phyloP scores from a whole-genome alignment of 2,797 vertebrate species.

The Periparus ater region DNA sequence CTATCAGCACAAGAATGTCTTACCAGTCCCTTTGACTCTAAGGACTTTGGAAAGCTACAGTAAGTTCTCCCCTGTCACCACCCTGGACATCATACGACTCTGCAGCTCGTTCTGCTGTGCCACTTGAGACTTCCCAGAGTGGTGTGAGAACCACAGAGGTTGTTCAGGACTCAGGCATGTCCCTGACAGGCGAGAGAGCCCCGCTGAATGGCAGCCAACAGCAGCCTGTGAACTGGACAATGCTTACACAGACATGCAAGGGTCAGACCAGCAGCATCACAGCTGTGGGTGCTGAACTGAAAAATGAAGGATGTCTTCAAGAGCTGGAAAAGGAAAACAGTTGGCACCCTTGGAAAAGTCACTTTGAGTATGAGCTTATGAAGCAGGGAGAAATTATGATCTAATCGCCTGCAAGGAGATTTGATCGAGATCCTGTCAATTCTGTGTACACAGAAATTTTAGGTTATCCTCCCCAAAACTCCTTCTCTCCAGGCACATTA shows the following conservation, averaged over 20 bases:
- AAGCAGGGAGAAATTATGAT: background rate
- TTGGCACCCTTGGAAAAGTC: background rate
- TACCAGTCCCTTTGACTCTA: background rate
- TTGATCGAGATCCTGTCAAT: background rate
- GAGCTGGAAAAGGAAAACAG: background rate
- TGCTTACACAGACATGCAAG: background rate
- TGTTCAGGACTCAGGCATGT: background rate
- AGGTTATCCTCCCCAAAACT: background rate
- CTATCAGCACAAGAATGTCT: background rate
- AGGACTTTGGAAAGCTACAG: background rate
- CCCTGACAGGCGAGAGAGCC: accelerated
- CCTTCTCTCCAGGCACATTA: background rate
- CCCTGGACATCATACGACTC: accelerated
- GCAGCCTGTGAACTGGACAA: background rate
- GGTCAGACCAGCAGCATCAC: background rate
- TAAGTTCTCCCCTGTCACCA: background rate
- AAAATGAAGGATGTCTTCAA: background rate
- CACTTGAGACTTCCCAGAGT: background rate
- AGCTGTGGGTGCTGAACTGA: background rate
- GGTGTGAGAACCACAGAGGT: background rate
- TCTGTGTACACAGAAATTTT: background rate
- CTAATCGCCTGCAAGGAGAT: background rate
- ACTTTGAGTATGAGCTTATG: background rate
- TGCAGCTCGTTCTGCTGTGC: background rate
- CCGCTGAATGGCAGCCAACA: background rate